These are phyloP conservation scores for Pediacus dermestoides DNA, from an alignment of 2,888 invertebrate species.

Conservation along the genomic window DNA sequence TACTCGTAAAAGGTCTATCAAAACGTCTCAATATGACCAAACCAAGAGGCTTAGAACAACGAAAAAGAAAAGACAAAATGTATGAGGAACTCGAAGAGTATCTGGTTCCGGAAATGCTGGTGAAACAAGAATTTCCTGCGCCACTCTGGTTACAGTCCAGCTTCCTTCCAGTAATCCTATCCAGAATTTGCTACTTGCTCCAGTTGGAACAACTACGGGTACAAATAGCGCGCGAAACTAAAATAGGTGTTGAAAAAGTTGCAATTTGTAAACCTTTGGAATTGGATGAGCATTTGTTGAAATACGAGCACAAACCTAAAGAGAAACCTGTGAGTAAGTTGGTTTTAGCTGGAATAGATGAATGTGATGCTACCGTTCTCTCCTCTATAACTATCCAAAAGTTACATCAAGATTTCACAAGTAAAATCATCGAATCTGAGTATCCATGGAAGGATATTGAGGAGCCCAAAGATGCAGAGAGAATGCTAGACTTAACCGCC, in stretches of 20 bases:
- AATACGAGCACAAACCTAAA: constrained; percentile 32
- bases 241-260: constrained; percentile 42
- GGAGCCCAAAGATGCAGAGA: constrained; percentile 68
- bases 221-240: constrained; percentile 52
- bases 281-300: constrained; percentile 36
- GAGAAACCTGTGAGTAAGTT: too few species aligned
- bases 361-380: too few species aligned
- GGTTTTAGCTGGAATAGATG: too few species aligned
- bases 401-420: too few species aligned
- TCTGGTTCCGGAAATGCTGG: constrained; percentile 85
- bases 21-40: constrained; percentile 59
- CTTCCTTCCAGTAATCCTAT: constrained; percentile 79
- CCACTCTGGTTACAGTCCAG: constrained; percentile 82
- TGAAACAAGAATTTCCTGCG: constrained; percentile 66
- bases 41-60: constrained; percentile 48
- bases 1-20: constrained; percentile 73
- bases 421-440: constrained; percentile 50
- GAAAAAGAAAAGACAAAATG: constrained; percentile 46
- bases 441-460: constrained; percentile 53
- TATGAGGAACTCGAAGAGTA: constrained; percentile 62
- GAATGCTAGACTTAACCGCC: constrained; percentile 57
- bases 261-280: constrained; percentile 39
- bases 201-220: constrained; percentile 69
- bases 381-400: too few species aligned
- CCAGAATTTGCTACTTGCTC: constrained; percentile 68